Evolutionary conservation across 2,113 vertebrate species (phyloP).

Genomic region (Eira barbara): DNA sequence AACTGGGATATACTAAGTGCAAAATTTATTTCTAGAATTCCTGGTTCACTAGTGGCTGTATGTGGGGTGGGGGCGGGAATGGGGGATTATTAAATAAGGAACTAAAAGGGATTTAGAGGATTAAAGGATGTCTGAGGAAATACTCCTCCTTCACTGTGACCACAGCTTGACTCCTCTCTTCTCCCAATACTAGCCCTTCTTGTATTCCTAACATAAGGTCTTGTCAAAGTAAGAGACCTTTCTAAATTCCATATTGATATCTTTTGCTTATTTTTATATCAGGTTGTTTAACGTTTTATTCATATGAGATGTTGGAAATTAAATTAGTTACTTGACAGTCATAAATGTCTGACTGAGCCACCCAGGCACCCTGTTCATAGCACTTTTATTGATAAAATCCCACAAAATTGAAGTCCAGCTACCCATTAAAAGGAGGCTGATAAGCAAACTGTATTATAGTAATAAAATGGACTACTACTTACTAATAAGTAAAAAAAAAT

Average conservation of each 20-base stretch:
- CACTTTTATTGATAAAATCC: no score
- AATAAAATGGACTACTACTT: no score
- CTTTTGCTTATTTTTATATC: neutral
- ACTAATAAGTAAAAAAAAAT: no score
- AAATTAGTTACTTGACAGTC: conserved; percentile 10
- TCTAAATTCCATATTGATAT: neutral
- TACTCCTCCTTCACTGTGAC: neutral
- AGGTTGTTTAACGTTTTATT: neutral
- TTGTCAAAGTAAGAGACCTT: neutral
- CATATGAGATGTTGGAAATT: conserved; percentile 21
- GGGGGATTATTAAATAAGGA: neutral
- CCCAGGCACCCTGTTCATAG: no score
- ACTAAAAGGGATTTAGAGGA: conserved; percentile 2
- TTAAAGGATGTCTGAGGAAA: neutral
- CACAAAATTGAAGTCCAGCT: no score
- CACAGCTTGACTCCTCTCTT: neutral
- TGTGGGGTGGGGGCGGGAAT: neutral
- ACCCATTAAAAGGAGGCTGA: no score
- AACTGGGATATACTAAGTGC: neutral
- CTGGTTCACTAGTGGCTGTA: neutral
- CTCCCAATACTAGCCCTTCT: neutral
- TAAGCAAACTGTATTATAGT: no score
- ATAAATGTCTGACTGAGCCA: neutral
- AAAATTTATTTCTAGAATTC: neutral
- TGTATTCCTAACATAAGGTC: neutral